phyloP scores from a whole-genome alignment of 64 coral and sea anemone genomes.

The Stichodactyla helianthus region DNA sequence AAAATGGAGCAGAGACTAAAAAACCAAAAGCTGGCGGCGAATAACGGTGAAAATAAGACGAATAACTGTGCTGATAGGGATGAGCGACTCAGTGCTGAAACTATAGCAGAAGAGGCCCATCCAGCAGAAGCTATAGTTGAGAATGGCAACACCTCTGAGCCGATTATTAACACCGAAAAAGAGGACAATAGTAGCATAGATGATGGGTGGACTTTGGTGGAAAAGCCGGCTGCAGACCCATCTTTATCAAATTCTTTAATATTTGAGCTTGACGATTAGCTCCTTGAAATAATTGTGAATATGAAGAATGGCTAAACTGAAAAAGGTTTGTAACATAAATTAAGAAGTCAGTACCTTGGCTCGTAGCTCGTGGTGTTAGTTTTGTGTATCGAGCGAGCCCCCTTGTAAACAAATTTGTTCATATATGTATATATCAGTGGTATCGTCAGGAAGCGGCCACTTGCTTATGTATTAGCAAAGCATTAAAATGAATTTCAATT shows the following conservation, averaged over 20 bases:
- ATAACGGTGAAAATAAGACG: not conserved
- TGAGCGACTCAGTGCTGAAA: slow-evolving; percentile 11
- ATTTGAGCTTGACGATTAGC: slow-evolving; percentile 76
- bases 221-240: not conserved
- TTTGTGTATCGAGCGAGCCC: not conserved
- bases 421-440: not conserved
- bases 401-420: not conserved
- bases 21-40: not conserved
- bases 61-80: slow-evolving; percentile 6
- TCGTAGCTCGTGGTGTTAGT: not conserved
- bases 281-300: not conserved
- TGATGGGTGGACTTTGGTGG: slow-evolving; percentile 7
- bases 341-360: not conserved
- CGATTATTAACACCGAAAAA: not conserved
- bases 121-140: not conserved
- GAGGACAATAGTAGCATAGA: slow-evolving; percentile 10
- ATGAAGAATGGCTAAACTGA: too few species aligned
- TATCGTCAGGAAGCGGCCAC: not conserved
- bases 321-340: not conserved
- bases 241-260: slow-evolving; percentile 72
- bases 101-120: not conserved
- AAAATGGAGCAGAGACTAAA: slow-evolving; percentile 49
- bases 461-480: not conserved
- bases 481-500: not conserved
- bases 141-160: not conserved